Conservation (phyloP, 2,113 vertebrate species). For the Pseudopodoces humilis region DNA sequence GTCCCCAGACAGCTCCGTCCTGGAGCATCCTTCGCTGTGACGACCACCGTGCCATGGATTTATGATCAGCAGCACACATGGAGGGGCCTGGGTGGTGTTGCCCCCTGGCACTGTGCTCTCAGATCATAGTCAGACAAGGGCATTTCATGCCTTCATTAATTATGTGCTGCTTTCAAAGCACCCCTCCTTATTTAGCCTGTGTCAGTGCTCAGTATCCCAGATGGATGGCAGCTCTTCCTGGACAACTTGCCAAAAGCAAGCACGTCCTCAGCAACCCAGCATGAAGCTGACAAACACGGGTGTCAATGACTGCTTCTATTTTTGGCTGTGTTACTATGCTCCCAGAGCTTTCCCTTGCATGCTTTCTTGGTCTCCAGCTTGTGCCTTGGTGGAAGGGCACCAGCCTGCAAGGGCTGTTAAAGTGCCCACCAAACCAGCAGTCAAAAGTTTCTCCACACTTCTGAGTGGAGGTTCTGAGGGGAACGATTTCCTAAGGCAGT, state of each 20-base stretch:
- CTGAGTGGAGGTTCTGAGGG: neutral
- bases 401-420: neutral
- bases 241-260: neutral
- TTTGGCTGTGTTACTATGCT: neutral
- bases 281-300: neutral
- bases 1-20: neutral
- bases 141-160: neutral
- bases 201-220: neutral
- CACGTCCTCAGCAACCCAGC: neutral
- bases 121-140: neutral
- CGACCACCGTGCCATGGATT: accelerated
- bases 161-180: neutral
- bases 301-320: neutral
- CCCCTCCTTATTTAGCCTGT: neutral
- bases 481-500: neutral
- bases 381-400: accelerated
- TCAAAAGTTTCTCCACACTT: accelerated
- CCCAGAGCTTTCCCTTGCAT: neutral
- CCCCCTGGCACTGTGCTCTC: neutral
- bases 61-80: neutral
- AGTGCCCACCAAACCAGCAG: neutral
- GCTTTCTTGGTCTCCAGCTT: neutral
- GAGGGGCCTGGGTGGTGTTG: accelerated
- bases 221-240: neutral
- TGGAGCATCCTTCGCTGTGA: neutral